Evolutionary conservation across 2,797 vertebrate species (phyloP).

Genomic region (Tarsius wallacei): DNA sequence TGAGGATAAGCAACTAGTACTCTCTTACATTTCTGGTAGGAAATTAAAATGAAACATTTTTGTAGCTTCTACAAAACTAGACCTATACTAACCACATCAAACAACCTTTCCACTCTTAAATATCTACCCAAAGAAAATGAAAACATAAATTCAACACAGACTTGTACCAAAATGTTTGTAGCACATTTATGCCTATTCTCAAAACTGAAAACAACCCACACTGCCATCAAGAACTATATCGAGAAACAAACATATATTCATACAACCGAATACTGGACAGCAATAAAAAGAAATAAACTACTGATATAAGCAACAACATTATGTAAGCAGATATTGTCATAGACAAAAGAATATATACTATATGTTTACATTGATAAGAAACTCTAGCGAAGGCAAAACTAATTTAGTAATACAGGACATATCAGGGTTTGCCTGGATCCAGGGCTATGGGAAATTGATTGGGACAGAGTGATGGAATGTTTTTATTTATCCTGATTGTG

Average conservation of each 20-base stretch:
- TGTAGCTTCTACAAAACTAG: constrained; percentile 29
- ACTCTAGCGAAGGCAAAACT: neutral
- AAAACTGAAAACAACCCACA: neutral
- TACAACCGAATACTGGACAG: neutral
- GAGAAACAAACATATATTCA: neutral
- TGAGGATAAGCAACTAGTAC: neutral
- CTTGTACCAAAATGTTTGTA: neutral
- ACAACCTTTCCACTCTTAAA: neutral
- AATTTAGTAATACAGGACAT: neutral
- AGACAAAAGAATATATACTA: neutral
- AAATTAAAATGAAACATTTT: neutral
- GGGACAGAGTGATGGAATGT: neutral
- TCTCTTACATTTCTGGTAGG: neutral
- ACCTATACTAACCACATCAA: neutral
- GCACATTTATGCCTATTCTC: constrained; percentile 17
- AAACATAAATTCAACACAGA: neutral
- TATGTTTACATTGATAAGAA: neutral
- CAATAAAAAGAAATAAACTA: neutral
- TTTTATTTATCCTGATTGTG: neutral
- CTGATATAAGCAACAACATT: neutral
- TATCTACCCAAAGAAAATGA: neutral
- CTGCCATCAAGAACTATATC: neutral
- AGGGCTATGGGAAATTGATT: neutral
- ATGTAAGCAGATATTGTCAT: neutral
- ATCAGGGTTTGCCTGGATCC: neutral